phyloP scores from a whole-genome alignment of 1,140 invertebrate species.

The Scaptomyza graminum region DNA sequence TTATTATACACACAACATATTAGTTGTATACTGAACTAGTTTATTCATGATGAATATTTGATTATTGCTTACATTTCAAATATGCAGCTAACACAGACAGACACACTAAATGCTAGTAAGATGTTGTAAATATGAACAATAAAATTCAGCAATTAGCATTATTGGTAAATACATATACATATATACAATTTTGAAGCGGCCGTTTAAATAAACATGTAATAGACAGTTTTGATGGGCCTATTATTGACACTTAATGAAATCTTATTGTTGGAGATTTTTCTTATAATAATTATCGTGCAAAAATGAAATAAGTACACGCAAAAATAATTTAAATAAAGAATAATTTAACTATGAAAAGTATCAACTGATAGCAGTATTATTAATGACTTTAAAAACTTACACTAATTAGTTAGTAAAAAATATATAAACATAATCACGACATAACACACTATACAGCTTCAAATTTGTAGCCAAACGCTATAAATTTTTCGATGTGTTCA shows the following conservation, averaged over 20 bases:
- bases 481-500: constrained; percentile 23
- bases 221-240: constrained; percentile 55
- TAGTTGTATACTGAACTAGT: constrained; percentile 77
- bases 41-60: constrained; percentile 72
- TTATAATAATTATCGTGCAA: constrained; percentile 77
- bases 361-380: constrained; percentile 31
- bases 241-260: constrained; percentile 59
- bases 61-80: constrained; percentile 77
- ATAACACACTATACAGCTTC: constrained; percentile 28
- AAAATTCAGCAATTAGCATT: constrained; percentile 64
- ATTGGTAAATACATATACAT: constrained; percentile 58
- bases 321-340: constrained; percentile 76
- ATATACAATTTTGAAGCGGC: constrained; percentile 63
- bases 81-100: constrained; percentile 63
- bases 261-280: constrained; percentile 80
- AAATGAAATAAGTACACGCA: constrained; percentile 64
- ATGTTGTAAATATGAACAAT: constrained; percentile 63
- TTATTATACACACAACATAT: constrained; percentile 65
- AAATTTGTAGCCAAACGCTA: constrained; percentile 14
- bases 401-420: constrained; percentile 1
- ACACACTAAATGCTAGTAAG: constrained; percentile 58
- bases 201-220: constrained; percentile 49
- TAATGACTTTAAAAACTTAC: constrained; percentile 8
- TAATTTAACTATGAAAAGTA: constrained; percentile 70
- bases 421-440: constrained; percentile 31